Base-by-base conservation (phyloP, 2,113 vertebrate species). In the Phalacrocorax aristotelis region DNA sequence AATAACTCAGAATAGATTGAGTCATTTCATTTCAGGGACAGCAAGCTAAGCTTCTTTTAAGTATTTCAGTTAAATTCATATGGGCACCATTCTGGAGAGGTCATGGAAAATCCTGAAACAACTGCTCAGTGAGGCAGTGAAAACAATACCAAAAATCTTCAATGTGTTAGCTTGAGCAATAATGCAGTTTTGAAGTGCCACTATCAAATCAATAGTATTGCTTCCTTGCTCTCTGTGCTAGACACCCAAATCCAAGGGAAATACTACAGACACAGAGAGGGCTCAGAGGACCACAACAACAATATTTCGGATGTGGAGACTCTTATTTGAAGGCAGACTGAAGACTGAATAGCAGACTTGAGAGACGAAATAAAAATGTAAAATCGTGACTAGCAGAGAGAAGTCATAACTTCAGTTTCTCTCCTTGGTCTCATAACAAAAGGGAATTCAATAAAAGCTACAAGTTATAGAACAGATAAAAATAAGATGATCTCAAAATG, bases 361-460 rank as follows among this genome's bases (percentile, higher is more conserved):
- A 86, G 82, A 89, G 78, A 95, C 13, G 0, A 95, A 96, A 97
- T 92, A 95, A 95, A 95, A 96, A 93, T 75, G 64, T 88, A 86
- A 96, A 91, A 95, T 83, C n/a, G 10, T 83, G 84, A 90, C 91
- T 90, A 94, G 84, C n/a, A 90, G 62, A 90, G 74, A 87, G 32
- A 93, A 94, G 80, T 93, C 75, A 29, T 93, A 94, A 93, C 91
- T 94, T 83, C 51, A 46, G 76, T 70, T 95, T 85, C 87, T 77
- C 58, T 93, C 78, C 66, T 89, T 81, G 46, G 93, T 86, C 78
- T 64, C 75, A 36, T 84, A 95, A 95, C 62, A 91, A 94, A 93
- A 42, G n/a, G 48, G 81, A 89, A 96, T 91, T 91, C 91, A 95
- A 91, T 95, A 95, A 95, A 94, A 95, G 51, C 84, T 88, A 46